A percentile compares a stretch with the other conserved stretches of the same genome.
These are phyloP conservation scores for Pseudanteris insignis DNA, from an alignment of 2,888 invertebrate genomes.

Conservation along the genomic window DNA sequence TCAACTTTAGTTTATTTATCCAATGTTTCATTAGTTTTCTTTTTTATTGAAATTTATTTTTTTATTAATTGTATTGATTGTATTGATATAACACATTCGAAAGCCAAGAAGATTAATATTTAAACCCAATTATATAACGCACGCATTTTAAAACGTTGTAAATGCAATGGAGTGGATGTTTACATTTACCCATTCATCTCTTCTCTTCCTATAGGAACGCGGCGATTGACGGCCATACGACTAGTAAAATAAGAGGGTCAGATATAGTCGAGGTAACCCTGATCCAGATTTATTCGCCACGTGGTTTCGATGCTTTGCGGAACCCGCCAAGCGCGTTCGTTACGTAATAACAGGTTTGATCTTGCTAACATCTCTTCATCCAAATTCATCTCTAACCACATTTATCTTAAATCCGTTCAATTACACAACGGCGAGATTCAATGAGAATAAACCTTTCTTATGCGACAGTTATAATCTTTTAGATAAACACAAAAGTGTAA, in stretches of 20 bases:
- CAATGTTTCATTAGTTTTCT: no score
- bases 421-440: background rate
- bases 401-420: conserved; percentile 3
- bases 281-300: conserved; percentile 65
- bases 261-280: conserved; percentile 65
- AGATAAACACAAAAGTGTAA: no score
- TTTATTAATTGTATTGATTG: no score
- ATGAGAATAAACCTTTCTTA: background rate
- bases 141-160: conserved; percentile 42
- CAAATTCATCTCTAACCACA: conserved; percentile 14
- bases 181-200: conserved; percentile 14
- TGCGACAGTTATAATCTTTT: no score
- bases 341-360: conserved; percentile 30
- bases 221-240: conserved; percentile 63
- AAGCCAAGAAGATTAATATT: background rate
- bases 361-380: conserved; percentile 15
- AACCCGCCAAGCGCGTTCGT: conserved; percentile 40
- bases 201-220: conserved; percentile 50
- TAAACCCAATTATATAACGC: conserved; percentile 34
- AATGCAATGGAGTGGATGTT: no score
- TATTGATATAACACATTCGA: no score
- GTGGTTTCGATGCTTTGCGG: conserved; percentile 54
- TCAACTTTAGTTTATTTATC: no score
- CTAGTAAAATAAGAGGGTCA: conserved; percentile 65
- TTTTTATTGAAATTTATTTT: no score